Conservation (phyloP, 2,888 invertebrate species). For the Leptopilina myrica region DNA sequence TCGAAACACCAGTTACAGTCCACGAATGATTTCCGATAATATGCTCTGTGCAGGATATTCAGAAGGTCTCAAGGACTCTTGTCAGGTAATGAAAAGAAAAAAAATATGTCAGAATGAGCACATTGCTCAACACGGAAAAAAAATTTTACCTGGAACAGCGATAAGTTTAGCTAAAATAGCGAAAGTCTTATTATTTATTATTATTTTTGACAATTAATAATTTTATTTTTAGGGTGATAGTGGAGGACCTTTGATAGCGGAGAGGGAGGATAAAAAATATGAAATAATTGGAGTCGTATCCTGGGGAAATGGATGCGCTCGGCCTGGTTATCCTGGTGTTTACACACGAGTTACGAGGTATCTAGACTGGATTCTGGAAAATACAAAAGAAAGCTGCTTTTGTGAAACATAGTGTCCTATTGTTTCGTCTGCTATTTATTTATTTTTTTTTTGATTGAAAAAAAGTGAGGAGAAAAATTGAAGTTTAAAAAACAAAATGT, state of each 20-base stretch:
- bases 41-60: constrained; percentile 92
- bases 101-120: too few relatives aligned
- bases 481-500: not conserved
- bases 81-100: constrained; percentile 80
- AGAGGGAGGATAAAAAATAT: constrained; percentile 85
- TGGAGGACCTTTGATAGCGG: constrained; percentile 87
- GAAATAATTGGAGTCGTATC: constrained; percentile 92
- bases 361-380: constrained; percentile 87
- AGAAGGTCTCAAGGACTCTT: constrained; percentile 87
- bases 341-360: constrained; percentile 91
- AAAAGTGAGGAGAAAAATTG: not conserved
- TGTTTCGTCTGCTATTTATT: constrained; percentile 1
- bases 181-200: too few relatives aligned
- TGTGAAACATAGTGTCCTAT: constrained; percentile 77
- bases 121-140: too few relatives aligned
- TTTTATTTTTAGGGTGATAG: constrained; percentile 83
- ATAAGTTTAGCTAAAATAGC: too few relatives aligned
- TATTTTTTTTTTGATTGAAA: too few relatives aligned
- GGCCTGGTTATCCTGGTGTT: constrained; percentile 90
- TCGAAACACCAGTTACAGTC: constrained; percentile 85
- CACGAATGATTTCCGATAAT: constrained; percentile 91
- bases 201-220: too few relatives aligned
- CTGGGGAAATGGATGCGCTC: constrained; percentile 93
- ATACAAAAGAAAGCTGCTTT: constrained; percentile 89
- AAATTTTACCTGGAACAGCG: too few relatives aligned